Evolutionary conservation across 92 coral and sea anemone genomes (phyloP).

Genomic region (Palythoa heliodiscus): DNA sequence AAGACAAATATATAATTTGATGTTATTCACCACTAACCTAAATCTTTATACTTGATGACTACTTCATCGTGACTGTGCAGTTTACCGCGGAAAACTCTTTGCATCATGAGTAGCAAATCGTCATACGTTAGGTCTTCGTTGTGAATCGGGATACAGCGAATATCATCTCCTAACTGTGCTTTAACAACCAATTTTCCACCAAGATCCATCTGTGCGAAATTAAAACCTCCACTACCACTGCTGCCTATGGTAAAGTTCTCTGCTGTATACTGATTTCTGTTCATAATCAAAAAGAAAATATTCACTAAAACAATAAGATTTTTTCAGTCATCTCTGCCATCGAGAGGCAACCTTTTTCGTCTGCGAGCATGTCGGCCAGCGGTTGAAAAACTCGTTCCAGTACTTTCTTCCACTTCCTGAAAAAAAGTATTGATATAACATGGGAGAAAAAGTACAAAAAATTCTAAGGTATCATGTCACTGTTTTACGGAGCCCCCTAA

Average conservation of each 20-base stretch:
- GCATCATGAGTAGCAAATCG: conserved; percentile 97
- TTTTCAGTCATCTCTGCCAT: conserved; percentile 7
- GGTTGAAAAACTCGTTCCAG: conserved; percentile 34
- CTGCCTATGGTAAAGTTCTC: conserved; percentile 75
- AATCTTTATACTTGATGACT: conserved; percentile 93
- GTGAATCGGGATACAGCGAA: conserved; percentile 96
- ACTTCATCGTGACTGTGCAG: conserved; percentile 89
- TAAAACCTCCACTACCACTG: conserved; percentile 66
- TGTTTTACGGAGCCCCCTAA: no score
- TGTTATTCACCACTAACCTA: conserved; percentile 56
- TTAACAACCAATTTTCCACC: conserved; percentile 89
- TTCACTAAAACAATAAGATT: neutral
- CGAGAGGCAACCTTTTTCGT: neutral
- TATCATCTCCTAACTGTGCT: conserved; percentile 98
- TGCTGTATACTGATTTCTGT: conserved; percentile 60
- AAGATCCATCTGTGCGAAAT: conserved; percentile 86
- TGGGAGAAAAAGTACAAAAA: neutral
- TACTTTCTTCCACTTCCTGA: neutral
- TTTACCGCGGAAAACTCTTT: conserved; percentile 90
- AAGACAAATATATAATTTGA: neutral
- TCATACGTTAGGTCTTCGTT: conserved; percentile 98
- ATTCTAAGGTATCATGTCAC: no score
- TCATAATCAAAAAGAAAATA: conserved; percentile 10
- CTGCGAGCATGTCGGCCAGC: conserved; percentile 21
- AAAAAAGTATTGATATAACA: no score